Evolutionary conservation across 1,140 invertebrate species (phyloP), one percentile per base, ranked within the genome.

Genomic region (Lithobius niger): DNA sequence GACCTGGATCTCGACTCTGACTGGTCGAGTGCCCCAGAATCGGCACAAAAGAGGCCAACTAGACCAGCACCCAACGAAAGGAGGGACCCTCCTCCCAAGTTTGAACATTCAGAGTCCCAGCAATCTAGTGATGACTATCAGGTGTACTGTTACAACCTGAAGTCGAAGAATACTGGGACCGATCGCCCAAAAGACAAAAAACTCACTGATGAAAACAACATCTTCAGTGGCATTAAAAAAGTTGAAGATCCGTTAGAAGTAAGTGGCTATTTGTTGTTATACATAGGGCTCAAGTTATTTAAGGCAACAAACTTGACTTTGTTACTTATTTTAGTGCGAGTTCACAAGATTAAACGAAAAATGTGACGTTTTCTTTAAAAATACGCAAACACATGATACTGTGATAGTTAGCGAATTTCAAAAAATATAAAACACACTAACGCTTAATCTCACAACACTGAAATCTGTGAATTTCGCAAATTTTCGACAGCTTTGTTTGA

Each of bases 71-170:
- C n/a, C n/a, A 27, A 16, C 2, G 43, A 51, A 16, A 10, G 16
- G 2, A 31, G 27, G 15, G 61, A 61, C 27, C 53, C 61, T 48
- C 58, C 60, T 21, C 59, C 59, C 3, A 55, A 55, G 25, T 55
- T 55, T 49, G 54, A 55, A 27, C 43, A 51, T 13, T 43, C 42
- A 16, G 81, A 82, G 60, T 80, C 81, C 27, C 82, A 82, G 61
- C 80, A 80, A 61, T 84, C 82, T 3, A 81, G 83, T 43, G 86
- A 90, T 70, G 86, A 89, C 59, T 89, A 86, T 64, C 83, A 84
- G 62, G 73, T 86, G 25, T 89, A 89, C 71, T 88, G 83, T 67
- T 89, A 85, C 66, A 84, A 86, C 64, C 68, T 79, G 1, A 82
- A 81, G 69, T 74, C 76, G 58, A 68, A 60, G 59, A 61, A 54